Evolutionary conservation across 1,140 invertebrate genomes (phyloP).

Genomic region (Drosophila carrolli): DNA sequence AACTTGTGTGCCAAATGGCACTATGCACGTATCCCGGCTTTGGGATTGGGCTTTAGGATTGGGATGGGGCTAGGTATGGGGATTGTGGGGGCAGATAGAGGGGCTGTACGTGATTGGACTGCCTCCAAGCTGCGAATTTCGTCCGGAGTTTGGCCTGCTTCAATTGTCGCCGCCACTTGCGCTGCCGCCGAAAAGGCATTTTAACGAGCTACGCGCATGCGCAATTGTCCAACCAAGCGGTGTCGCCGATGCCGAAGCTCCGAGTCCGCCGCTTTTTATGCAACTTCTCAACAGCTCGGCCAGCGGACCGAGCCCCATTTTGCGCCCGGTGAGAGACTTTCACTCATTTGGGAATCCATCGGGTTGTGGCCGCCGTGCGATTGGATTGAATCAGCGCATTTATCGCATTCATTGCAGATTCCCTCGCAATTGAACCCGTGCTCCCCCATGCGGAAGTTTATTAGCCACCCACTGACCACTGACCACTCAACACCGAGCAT

Average conservation of each 20-base stretch:
- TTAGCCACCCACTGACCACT: not conserved
- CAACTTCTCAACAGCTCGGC: constrained; percentile 21
- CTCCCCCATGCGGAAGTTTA: constrained; percentile 37
- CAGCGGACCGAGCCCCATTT: constrained; percentile 16
- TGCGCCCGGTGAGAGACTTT: constrained; percentile 59
- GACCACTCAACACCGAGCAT: not conserved
- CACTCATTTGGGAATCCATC: constrained; percentile 77
- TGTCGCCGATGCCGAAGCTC: constrained; percentile 4
- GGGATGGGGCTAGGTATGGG: not conserved
- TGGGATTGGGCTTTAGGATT: not conserved
- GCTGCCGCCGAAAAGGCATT: constrained; percentile 38
- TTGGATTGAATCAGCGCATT: constrained; percentile 22
- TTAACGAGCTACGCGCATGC: constrained; percentile 80
- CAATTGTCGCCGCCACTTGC: constrained; percentile 58
- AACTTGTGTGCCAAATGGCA: constrained; percentile 31
- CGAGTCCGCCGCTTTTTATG: constrained; percentile 45
- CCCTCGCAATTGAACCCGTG: constrained; percentile 9
- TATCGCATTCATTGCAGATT: constrained; percentile 32
- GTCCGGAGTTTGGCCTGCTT: constrained; percentile 39
- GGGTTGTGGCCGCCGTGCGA: constrained; percentile 35
- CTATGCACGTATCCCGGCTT: constrained; percentile 33
- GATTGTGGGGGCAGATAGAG: not conserved
- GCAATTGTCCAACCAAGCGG: constrained; percentile 77
- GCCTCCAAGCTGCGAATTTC: constrained; percentile 25
- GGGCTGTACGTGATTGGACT: constrained; percentile 65